Evolutionary conservation across 2,113 vertebrate species (phyloP).

Genomic region (Mesitornis unicolor): DNA sequence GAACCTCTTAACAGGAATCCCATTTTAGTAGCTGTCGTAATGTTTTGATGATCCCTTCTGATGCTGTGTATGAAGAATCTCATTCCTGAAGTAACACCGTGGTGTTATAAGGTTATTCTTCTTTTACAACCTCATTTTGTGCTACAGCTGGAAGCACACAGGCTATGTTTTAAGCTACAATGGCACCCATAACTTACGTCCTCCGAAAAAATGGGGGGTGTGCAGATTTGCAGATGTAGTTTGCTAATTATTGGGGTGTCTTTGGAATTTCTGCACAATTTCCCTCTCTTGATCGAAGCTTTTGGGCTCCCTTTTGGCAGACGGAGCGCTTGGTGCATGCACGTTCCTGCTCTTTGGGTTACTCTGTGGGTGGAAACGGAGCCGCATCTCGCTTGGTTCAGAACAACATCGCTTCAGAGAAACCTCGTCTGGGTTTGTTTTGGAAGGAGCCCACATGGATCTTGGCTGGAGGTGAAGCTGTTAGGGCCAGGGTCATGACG

Average conservation of each 20-base stretch:
- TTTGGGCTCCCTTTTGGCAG: neutral
- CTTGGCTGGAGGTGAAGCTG: neutral
- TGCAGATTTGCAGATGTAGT: neutral
- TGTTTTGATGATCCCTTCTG: constrained; percentile 49
- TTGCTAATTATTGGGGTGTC: neutral
- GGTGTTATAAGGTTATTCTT: constrained; percentile 17
- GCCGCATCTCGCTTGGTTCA: neutral
- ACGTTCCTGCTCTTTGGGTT: neutral
- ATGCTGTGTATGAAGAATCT: neutral
- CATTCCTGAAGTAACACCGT: neutral
- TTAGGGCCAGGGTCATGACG: constrained; percentile 18
- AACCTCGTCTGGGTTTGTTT: constrained; percentile 6
- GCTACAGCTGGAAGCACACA: fast-evolving
- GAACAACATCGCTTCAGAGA: neutral
- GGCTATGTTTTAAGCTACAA: fast-evolving
- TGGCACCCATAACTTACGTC: neutral
- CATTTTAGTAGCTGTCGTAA: constrained; percentile 34
- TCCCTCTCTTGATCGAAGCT: neutral
- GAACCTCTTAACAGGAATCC: constrained; percentile 18
- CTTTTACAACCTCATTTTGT: constrained; percentile 25
- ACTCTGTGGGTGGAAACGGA: neutral
- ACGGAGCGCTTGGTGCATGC: neutral
- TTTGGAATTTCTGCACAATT: neutral
- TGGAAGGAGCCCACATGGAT: neutral
- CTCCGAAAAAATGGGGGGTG: fast-evolving